Conservation (phyloP, 1,140 invertebrate genomes). For the Leptonema lineaticorne region DNA sequence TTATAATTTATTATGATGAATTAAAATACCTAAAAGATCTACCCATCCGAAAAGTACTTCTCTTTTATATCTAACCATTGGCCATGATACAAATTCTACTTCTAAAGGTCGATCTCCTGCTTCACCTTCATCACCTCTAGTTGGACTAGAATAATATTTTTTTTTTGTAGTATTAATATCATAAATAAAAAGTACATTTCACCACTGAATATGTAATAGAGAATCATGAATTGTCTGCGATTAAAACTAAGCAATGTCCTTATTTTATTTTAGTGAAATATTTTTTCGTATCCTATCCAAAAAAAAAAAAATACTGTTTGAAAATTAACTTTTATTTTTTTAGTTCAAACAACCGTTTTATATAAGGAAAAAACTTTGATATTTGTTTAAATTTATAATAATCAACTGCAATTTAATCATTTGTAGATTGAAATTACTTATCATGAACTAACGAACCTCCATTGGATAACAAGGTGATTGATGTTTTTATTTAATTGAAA, state of each 20-base stretch:
- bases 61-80: constrained; percentile 70
- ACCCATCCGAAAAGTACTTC: constrained; percentile 78
- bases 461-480: neutral
- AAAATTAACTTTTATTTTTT: no score
- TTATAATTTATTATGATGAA: neutral
- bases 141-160: constrained; percentile 45
- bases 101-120: constrained; percentile 49
- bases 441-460: neutral
- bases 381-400: neutral
- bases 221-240: no score
- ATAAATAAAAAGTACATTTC: constrained; percentile 22
- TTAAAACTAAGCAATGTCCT: no score
- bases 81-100: constrained; percentile 68
- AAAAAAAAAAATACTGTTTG: no score
- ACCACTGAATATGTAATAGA: neutral
- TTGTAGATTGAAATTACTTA: neutral
- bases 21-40: constrained; percentile 62
- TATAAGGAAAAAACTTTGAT: no score
- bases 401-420: neutral
- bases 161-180: no score
- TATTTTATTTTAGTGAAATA: no score
- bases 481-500: neutral
- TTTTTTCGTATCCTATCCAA: no score
- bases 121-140: constrained; percentile 41
- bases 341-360: no score